These are phyloP conservation scores for Erpetoichthys calabaricus DNA, from an alignment of 2,797 vertebrate genomes.

Conservation along the genomic window DNA sequence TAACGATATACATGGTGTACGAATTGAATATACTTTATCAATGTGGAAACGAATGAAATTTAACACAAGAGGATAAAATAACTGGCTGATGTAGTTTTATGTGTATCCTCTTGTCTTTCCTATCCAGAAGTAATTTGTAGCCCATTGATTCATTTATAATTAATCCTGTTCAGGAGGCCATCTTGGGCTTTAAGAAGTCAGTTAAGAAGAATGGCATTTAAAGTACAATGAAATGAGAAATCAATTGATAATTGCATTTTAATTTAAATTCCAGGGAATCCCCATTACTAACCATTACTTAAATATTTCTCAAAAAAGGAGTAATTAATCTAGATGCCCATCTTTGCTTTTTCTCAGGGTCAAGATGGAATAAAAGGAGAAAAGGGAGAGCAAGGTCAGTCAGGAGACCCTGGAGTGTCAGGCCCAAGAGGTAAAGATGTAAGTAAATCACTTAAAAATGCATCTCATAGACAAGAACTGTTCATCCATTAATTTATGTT, in stretches of 20 bases:
- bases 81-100: neutral
- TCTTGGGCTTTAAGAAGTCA: too few relatives aligned
- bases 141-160: neutral
- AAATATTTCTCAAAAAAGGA: too few relatives aligned
- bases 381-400: conserved; percentile 46
- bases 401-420: conserved; percentile 52
- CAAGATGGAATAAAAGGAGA: conserved; percentile 54
- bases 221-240: neutral
- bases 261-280: neutral
- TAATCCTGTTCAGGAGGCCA: neutral
- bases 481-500: too few relatives aligned
- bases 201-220: too few relatives aligned
- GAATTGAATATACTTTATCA: too few relatives aligned
- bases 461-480: too few relatives aligned
- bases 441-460: conserved; percentile 58
- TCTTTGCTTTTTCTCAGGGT: conserved; percentile 44
- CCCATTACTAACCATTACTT: too few relatives aligned
- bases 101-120: neutral
- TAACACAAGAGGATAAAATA: too few relatives aligned
- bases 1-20: too few relatives aligned
- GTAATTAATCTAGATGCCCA: too few relatives aligned
- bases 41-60: too few relatives aligned
- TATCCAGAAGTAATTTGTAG: neutral
- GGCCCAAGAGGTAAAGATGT: conserved; percentile 93
- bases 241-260: neutral